Evolutionary conservation across 1,140 invertebrate genomes (phyloP), one percentile per base, ranked within the genome.

Genomic region (Anoplophora glabripennis): DNA sequence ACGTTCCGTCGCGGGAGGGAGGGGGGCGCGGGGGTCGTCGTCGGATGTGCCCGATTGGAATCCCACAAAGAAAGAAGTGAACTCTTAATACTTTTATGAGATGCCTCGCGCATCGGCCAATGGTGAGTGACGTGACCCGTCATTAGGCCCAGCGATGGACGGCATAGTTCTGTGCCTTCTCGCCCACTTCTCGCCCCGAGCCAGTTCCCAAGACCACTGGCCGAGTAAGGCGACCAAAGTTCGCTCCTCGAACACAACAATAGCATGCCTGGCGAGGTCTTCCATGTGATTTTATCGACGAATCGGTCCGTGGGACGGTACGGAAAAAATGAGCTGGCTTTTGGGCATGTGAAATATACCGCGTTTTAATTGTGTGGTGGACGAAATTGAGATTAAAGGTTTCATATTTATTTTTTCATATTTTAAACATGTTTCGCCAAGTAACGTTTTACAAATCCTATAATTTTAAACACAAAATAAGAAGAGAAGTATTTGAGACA

Each of bases 81-180:
- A 53, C 58, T 4, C n/a, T 52, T 61, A 61, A 67, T 67, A 61
- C 57, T 65, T 64, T 67, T 68, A 66, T 61, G 58, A 63, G 57
- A 59, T 52, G 51, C 46, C 54, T 18, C 53, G 46, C 46, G 55
- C 56, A 55, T 53, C 64, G 62, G 59, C 68, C 61, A 70, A 65
- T 70, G 59, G 59, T 67, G 68, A 70, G 58, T 70, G 68, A 70
- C 66, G 68, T 58, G 63, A 61, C 66, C 68, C 61, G 59, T 68
- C 66, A 70, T 70, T 70, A 70, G 53, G 45, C 33, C 42, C 28
- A 42, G 41, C 53, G 61, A 64, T 66, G 54, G 62, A 64, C 56
- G 53, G 53, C 48, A 15, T 48, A 37, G 17, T 53, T 67, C 57
- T 54, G 59, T 55, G 44, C 44, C 59, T 28, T 48, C 33, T 52